Conservation (phyloP, 2,888 invertebrate genomes). For the Xiphydria camelus region DNA sequence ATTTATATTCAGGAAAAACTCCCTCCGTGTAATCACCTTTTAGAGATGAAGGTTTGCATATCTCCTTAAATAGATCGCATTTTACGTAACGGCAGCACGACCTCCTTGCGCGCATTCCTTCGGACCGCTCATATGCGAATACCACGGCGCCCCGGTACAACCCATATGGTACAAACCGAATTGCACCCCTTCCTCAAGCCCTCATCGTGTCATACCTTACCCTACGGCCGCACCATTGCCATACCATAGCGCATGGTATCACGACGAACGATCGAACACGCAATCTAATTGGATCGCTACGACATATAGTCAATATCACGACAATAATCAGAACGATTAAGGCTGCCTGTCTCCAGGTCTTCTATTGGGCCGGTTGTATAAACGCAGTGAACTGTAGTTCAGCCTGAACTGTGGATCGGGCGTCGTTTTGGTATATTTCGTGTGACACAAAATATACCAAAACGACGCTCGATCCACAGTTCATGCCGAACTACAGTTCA, state of each 20-base stretch:
- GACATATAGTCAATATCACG: not conserved
- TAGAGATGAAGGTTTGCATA: not conserved
- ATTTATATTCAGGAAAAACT: no score
- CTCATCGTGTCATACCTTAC: fast-evolving
- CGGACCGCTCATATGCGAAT: not conserved
- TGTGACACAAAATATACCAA: no score
- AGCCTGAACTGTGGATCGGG: no score
- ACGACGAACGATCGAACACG: no score
- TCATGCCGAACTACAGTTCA: no score
- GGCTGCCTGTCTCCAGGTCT: no score
- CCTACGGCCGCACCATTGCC: not conserved
- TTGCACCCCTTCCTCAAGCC: not conserved
- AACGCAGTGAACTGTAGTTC: no score
- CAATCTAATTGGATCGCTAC: not conserved
- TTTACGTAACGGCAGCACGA: not conserved
- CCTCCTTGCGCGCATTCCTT: not conserved
- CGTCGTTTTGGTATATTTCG: no score
- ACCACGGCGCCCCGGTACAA: not conserved
- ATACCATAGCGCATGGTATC: not conserved
- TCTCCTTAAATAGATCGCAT: not conserved
- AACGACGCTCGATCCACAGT: no score
- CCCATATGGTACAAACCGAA: not conserved
- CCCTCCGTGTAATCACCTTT: no score
- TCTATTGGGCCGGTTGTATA: no score
- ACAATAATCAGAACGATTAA: not conserved